phyloP scores from a whole-genome alignment of 2,797 vertebrate genomes.

The Peromyscus attwateri region DNA sequence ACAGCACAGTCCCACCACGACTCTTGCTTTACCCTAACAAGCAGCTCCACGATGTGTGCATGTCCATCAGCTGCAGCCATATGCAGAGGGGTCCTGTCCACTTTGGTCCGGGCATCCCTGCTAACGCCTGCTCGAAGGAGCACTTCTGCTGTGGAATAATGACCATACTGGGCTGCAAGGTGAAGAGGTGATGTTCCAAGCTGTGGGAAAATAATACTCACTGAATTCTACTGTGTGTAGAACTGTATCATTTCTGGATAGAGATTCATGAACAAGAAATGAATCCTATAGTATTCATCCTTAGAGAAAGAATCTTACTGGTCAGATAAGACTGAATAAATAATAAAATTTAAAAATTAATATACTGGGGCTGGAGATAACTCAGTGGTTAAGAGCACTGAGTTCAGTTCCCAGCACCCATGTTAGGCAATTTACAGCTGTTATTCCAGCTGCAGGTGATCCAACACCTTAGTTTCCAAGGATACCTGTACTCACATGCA shows the following conservation, averaged over 20 bases:
- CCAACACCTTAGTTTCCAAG: not conserved
- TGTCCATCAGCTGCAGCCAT: constrained; percentile 96
- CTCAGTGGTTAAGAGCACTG: too few relatives aligned
- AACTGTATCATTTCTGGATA: constrained; percentile 5
- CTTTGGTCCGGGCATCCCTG: constrained; percentile 96
- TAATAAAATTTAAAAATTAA: not conserved
- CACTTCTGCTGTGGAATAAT: constrained; percentile 95
- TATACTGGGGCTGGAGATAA: not conserved
- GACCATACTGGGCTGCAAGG: constrained; percentile 94
- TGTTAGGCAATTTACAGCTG: not conserved
- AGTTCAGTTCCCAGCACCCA: not conserved
- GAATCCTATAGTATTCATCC: not conserved
- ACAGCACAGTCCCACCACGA: not conserved
- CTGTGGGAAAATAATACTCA: constrained; percentile 85
- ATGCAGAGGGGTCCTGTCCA: constrained; percentile 96
- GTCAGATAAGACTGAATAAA: constrained; percentile 29
- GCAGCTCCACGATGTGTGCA: constrained; percentile 92
- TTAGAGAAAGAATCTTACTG: constrained; percentile 7
- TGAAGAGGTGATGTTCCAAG: constrained; percentile 96
- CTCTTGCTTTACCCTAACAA: constrained; percentile 91
- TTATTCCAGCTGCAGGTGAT: not conserved
- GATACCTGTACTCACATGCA: not conserved
- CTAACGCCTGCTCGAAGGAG: constrained; percentile 95
- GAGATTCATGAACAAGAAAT: constrained; percentile 39
- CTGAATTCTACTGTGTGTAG: constrained; percentile 7